phyloP scores from a whole-genome alignment of 2,113 vertebrate species.

The Pteronura brasiliensis region DNA sequence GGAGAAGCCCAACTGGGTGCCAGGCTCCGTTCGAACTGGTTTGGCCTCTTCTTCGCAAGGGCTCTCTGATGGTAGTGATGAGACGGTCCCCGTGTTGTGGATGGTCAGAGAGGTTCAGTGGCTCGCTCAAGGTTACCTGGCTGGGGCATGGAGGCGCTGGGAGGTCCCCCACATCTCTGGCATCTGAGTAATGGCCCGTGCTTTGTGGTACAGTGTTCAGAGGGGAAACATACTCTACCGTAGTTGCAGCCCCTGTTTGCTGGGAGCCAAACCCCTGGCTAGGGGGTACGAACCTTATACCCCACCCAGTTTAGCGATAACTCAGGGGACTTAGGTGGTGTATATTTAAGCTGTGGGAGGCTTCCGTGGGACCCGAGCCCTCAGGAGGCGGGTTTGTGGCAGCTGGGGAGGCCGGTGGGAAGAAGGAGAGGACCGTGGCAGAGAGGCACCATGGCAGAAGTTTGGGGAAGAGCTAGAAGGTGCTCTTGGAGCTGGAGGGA shows the following conservation, averaged over 20 bases:
- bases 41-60: neutral
- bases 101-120: neutral
- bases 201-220: neutral
- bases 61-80: neutral
- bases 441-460: neutral
- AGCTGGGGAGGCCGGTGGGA: neutral
- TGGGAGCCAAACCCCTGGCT: neutral
- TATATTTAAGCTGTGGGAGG: neutral
- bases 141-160: no score
- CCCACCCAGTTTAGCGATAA: neutral
- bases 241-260: neutral
- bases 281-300: neutral
- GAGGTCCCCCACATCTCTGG: neutral
- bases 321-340: neutral
- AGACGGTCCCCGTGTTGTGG: neutral
- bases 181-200: neutral
- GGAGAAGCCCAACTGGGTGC: neutral
- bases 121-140: neutral
- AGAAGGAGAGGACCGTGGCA: neutral
- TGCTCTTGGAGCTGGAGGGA: neutral
- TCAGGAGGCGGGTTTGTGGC: neutral
- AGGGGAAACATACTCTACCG: neutral
- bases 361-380: neutral
- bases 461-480: neutral
- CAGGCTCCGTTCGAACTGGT: neutral